Conservation (phyloP, 2,888 invertebrate genomes). For the Drosophila histrio region DNA sequence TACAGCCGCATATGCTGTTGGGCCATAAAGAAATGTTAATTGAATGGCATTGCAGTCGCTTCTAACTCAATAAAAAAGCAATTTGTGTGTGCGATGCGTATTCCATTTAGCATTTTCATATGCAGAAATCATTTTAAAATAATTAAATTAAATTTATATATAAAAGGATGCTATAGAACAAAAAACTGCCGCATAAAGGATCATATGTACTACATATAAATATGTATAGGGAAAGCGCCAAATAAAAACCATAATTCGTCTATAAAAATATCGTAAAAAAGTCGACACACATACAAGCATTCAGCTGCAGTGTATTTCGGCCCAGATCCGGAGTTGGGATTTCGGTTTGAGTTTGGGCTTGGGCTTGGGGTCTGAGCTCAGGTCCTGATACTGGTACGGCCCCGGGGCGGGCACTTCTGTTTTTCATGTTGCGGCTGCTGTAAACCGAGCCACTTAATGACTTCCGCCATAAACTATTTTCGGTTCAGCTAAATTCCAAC, state of each 20-base stretch:
- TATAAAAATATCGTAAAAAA: constrained; percentile 77
- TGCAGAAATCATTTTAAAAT: constrained; percentile 72
- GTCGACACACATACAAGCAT: constrained; percentile 40
- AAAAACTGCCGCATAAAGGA: constrained; percentile 57
- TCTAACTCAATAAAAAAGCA: constrained; percentile 68
- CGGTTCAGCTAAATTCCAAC: constrained; percentile 79
- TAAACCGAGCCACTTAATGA: constrained; percentile 79
- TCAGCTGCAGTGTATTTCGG: constrained; percentile 1
- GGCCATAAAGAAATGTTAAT: constrained; percentile 63
- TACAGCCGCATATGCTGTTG: constrained; percentile 37
- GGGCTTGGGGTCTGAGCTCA: constrained; percentile 3
- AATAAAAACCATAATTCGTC: constrained; percentile 78
- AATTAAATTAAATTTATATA: constrained; percentile 61
- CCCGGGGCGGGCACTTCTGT: constrained; percentile 67
- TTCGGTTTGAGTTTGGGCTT: too few relatives aligned
- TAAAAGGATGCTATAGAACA: constrained; percentile 11
- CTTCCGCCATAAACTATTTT: constrained; percentile 80
- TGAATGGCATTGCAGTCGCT: constrained; percentile 53
- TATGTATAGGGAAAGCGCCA: constrained; percentile 51
- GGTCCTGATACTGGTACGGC: constrained; percentile 9
- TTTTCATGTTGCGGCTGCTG: constrained; percentile 79
- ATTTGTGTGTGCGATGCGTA: constrained; percentile 56
- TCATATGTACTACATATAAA: constrained; percentile 30
- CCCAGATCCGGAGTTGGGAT: background rate
- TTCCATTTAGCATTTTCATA: constrained; percentile 39